phyloP scores from a whole-genome alignment of 2,797 vertebrate species.

The Xenopus petersii region DNA sequence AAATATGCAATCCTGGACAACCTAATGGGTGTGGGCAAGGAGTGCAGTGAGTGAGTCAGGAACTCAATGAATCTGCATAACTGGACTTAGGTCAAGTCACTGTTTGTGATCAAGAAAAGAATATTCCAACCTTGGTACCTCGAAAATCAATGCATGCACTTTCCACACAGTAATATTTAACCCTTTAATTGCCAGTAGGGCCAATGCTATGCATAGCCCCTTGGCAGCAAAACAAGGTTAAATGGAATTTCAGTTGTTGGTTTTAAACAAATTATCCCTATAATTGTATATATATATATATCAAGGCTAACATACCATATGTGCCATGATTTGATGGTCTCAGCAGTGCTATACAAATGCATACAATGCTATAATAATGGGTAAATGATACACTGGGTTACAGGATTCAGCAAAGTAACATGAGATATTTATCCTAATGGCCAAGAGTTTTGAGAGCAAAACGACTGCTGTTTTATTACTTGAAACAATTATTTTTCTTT shows the following conservation, averaged over 20 bases:
- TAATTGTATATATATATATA: conserved; percentile 22
- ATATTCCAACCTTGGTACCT: conserved; percentile 14
- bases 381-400: too few relatives aligned
- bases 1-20: conserved; percentile 92
- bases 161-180: conserved; percentile 9
- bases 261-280: conserved; percentile 10
- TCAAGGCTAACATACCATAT: conserved; percentile 9
- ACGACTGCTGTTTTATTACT: too few relatives aligned
- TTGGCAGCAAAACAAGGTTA: background rate
- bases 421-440: too few relatives aligned
- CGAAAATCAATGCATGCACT: conserved; percentile 27
- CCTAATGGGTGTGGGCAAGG: conserved; percentile 56
- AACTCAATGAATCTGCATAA: background rate
- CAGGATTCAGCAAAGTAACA: too few relatives aligned
- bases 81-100: background rate
- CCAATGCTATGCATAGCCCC: background rate
- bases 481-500: too few relatives aligned
- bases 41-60: background rate
- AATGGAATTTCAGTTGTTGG: conserved; percentile 5
- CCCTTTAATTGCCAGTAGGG: background rate
- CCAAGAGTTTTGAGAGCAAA: too few relatives aligned
- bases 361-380: too few relatives aligned
- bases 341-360: too few relatives aligned
- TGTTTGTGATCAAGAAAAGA: background rate
- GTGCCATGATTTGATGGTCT: background rate